Base-by-base conservation (phyloP, 2,797 vertebrate genomes). In the Pygocentrus nattereri region DNA sequence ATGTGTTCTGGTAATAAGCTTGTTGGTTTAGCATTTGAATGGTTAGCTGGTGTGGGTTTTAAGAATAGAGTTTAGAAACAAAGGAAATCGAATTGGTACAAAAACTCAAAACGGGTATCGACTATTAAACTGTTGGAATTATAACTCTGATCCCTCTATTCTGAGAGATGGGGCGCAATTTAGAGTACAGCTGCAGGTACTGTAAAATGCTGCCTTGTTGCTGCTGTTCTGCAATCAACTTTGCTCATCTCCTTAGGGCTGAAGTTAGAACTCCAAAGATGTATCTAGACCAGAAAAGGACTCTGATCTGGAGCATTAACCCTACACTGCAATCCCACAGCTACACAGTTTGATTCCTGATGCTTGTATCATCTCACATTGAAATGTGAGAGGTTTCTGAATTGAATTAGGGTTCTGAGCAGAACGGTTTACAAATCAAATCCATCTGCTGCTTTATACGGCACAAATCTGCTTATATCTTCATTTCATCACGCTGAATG, bases 211-310 rank as follows among this genome's bases (percentile, higher is more conserved):
- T 70, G 23, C 34, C 54, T 21, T 47, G 58, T 54, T 34, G 83
- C 47, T 79, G 44, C 85, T 85, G 88, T 88, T 85, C 85, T 84
- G 62, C 65, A 79, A n/a, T 71, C 34, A 27, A 27, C 12, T 62
- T 50, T 72, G 27, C 34, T 23, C 19, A n/a, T 49, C 19, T n/a
- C 34, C 34, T 59, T n/a, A 31, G 2, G 16, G 25, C 10, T 64
- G 49, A 49, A 52, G 16, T 18, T 7, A 21, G 61, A 16, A 64
- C 61, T 34, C 15, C 2, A 7, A n/a, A 58, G 10, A 8, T 41
- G 10, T 41, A 41, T 10, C 38, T 8, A 67, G 31, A 21, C 7
- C 7, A 21, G 64, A 67, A 67, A 50, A 70, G 23, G 5, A 13
- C 6, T 25, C 21, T 3, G 34, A 41, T 18, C 44, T 50, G 44